Base-by-base conservation (phyloP, 2,888 invertebrate genomes). In the Aplocera efformata region DNA sequence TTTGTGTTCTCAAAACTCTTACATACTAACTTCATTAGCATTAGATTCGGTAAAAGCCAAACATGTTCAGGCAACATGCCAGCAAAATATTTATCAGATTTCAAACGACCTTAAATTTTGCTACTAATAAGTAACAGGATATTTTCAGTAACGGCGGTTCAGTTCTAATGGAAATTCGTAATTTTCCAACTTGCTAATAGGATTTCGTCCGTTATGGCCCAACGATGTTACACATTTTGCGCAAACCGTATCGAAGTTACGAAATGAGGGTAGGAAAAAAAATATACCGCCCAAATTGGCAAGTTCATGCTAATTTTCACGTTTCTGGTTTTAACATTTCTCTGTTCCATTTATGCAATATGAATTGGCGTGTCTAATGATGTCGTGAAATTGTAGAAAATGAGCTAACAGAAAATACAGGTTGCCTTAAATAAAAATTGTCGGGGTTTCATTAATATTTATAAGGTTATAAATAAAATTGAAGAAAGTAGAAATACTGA, bases 161-260 rank as follows among this genome's bases (percentile, higher is more conserved):
- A 41, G 42, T 42, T 50, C 49, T 53, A 51, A 55, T 54, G 50
- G 47, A 58, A 52, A 48, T 53, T 53, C 44, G 47, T 52, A 57
- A 57, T 60, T 61, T 17, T 53, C 40, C 42, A 57, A 60, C 53
- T 63, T 60, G 69, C 60, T 73, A 74, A 75, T 73, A 69, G 63
- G 63, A 64, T 63, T 72, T 68, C 57, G 58, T 60, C 67, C 66
- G 75, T 63, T 76, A 72, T 79, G 79, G 68, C 71, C 68, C 73
- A 81, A 76, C 65, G 71, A 71, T 71, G 81, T 82, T 80, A 77
- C 79, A 83, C 75, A 79, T 80, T 81, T 75, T 62, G 71, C 63
- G 55, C 73, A 70, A 72, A 84, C 78, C 79, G 84, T 77, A 77
- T 79, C 84, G 73, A 41, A 53, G 54, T 84, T 78, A 63, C 61